A percentile compares a stretch with the other conserved stretches of the same genome.
phyloP scores from a whole-genome alignment of 1,140 invertebrate species.

The Thaumatotibia leucotreta region DNA sequence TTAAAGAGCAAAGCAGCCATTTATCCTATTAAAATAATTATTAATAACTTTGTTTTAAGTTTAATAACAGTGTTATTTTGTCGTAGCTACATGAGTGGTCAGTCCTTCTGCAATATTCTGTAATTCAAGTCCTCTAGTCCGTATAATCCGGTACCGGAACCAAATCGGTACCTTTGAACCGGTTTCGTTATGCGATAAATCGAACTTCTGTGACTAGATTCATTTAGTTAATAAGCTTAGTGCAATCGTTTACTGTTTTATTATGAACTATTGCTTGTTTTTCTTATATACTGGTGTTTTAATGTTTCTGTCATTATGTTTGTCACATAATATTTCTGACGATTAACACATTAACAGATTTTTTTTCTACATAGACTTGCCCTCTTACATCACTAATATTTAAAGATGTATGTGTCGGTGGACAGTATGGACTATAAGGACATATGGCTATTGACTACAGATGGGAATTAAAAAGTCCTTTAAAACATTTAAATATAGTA shows the following conservation, averaged over 20 bases:
- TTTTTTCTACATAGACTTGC: background rate
- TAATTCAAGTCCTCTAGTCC: background rate
- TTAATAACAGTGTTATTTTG: constrained; percentile 49
- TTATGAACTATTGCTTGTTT: background rate
- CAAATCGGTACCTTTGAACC: background rate
- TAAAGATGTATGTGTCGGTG: too few relatives aligned
- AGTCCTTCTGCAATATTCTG: background rate
- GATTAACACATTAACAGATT: background rate
- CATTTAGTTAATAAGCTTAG: background rate
- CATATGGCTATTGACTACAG: too few relatives aligned
- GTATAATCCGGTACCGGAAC: background rate
- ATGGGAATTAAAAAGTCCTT: too few relatives aligned
- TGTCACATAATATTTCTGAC: background rate
- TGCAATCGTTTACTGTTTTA: background rate
- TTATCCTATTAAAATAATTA: background rate
- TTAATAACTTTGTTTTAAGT: constrained; percentile 37
- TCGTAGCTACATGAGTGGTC: constrained; percentile 19
- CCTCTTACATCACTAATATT: background rate
- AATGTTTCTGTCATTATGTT: background rate
- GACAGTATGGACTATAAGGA: too few relatives aligned
- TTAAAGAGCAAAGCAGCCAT: background rate
- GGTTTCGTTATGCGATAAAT: background rate
- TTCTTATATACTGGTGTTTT: background rate
- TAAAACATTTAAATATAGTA: too few relatives aligned
- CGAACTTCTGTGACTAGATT: background rate